phyloP scores from a whole-genome alignment of 1,140 invertebrate species.

The Euura saliciscinereae region DNA sequence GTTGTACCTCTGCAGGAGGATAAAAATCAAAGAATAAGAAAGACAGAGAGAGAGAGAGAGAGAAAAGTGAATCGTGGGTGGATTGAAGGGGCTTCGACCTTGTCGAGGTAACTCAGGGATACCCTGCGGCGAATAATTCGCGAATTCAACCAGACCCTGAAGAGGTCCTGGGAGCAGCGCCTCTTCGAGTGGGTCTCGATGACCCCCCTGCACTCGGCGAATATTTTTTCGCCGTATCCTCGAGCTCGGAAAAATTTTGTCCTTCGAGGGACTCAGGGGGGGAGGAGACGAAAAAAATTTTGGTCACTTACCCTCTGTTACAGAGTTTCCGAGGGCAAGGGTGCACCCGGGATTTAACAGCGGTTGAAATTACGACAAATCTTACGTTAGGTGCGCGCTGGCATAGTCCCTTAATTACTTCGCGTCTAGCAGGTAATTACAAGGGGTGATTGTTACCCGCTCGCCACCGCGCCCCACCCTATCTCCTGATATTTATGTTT shows the following conservation, averaged over 20 bases:
- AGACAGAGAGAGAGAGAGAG: neutral
- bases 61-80: neutral
- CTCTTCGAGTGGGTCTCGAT: too few relatives aligned
- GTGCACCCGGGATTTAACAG: conserved; percentile 8
- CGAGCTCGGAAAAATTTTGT: too few relatives aligned
- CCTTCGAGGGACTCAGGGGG: too few relatives aligned
- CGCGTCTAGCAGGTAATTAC: conserved; percentile 40
- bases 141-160: neutral
- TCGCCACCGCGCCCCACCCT: conserved; percentile 21
- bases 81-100: neutral
- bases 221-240: too few relatives aligned
- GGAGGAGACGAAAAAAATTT: too few relatives aligned
- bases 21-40: too few relatives aligned
- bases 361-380: conserved; percentile 29
- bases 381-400: conserved; percentile 33
- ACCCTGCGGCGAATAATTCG: neutral
- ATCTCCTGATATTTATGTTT: conserved; percentile 36
- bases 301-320: too few relatives aligned
- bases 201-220: too few relatives aligned
- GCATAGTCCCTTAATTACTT: conserved; percentile 45
- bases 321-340: neutral
- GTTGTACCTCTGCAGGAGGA: neutral
- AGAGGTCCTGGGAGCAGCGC: too few relatives aligned
- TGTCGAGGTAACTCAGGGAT: neutral
- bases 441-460: conserved; percentile 33